Base-by-base conservation (phyloP, 2,797 vertebrate genomes). In the Ciconia nigra region DNA sequence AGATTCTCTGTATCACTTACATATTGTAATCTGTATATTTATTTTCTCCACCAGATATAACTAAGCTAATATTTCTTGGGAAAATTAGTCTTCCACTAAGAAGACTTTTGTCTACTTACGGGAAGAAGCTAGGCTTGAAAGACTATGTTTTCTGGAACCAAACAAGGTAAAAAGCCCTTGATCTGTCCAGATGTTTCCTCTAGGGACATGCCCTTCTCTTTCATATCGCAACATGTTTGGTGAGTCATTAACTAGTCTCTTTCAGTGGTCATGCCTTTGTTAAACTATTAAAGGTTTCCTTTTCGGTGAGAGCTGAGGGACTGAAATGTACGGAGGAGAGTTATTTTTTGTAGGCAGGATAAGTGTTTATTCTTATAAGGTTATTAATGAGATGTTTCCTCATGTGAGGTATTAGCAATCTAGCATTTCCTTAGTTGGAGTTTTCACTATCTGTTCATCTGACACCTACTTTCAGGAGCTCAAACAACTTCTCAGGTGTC, bases 101-200 rank as follows among this genome's bases (percentile, higher is more conserved):
- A 26, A 13, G 24, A 47, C n/a, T 83, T 85, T 80, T 67, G 6
- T 73, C 13, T 80, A 41, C n/a, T 91, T 95, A 39, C 0, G 10
- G 47, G 41, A 92, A 96, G 59, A 92, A 91, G 5, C 2, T 77
- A 42, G 52, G 12, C 47, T 91, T 95, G 21, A 89, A 87, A 87
- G n/a, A 37, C 46, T 65, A 39, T 25, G 10, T 57, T 79, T 84
- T 58, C 22, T 77, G 94, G 77, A 94, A 80, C 7, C 5, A 80
- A 84, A 83, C 29, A 77, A 92, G 90, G 82, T 94, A 77, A 83
- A 93, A 94, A 57, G 15, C 52, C 26, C 28, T 94, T 93, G 47
- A 89, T 96, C 71, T 91, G 11, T 77, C 74, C 95, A 92, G 91
- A 93, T 94, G 81, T 96, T 97, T 94, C 67, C 92, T 89, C 74